Base-by-base conservation (phyloP, 2,888 invertebrate genomes). In the Bursaphelenchus okinawaensis region DNA sequence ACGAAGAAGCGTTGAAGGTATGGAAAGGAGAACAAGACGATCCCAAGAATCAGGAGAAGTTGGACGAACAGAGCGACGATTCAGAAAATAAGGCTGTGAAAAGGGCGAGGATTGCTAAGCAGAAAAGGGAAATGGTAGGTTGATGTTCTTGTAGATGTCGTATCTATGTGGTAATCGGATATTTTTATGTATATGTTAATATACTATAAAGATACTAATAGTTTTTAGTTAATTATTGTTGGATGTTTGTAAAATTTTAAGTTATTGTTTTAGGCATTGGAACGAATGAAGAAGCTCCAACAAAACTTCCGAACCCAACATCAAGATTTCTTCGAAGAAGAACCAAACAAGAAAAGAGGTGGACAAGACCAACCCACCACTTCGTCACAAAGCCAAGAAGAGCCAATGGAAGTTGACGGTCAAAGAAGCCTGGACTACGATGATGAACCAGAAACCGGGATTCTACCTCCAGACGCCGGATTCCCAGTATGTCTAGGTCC, bases 401-500 rank as follows among this genome's bases (percentile, higher is more conserved):
- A 29, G 9, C 24, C 4, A 9, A 59, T n/a, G 60, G 60, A 40
- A 22, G 59, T 20, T 6, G 59, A 19, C 59, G 9, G 9, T 23
- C 19, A 63, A 22, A 23, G 29, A 62, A 20, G 64, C 20, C 20
- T 63, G n/a, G 40, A 68, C 12, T 59, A 27, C 12, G 69, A 67
- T 20, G 73, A 73, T 27, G 73, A 73, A 29, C 26, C 58, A 23
- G 72, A 72, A 52, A 50, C 50, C 24, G 65, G 67, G 9, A 65
- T 60, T 51, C 56, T 72, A 55, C 26, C 31, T 31, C 28, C 52
- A 31, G 40, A 54, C 50, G 31, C 19, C 51, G 69, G 65, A 20
- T 81, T 74, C 70, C 80, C 78, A 0, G 79, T 81, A 9, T 78
- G 79, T 57, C 66, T 79, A 16, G 81, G 81, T 12, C 66, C 71